phyloP scores from a whole-genome alignment of 2,797 vertebrate genomes.

The Crypturellus tataupa region DNA sequence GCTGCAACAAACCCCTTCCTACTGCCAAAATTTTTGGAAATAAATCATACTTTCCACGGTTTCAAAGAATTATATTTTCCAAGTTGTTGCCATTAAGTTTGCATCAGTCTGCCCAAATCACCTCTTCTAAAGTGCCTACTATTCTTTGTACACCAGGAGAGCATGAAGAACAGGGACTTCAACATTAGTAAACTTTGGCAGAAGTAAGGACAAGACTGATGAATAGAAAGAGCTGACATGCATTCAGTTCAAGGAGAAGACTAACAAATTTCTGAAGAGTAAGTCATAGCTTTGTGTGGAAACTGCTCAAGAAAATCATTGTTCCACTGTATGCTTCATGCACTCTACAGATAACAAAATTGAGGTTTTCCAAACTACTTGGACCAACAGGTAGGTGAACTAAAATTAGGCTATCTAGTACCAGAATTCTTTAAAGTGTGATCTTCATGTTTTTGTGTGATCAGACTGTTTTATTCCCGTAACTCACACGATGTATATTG shows the following conservation, averaged over 20 bases:
- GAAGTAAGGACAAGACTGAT: background rate
- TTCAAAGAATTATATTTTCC: background rate
- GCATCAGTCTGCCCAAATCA: background rate
- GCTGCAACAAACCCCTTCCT: background rate
- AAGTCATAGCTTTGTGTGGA: background rate
- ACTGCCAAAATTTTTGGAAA: background rate
- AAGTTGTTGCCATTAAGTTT: background rate
- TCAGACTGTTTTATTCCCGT: background rate
- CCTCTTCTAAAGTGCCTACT: background rate
- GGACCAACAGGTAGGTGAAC: background rate
- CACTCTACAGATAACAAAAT: background rate
- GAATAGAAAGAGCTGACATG: background rate
- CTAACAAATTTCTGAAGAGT: background rate
- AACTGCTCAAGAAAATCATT: background rate
- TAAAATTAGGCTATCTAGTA: background rate
- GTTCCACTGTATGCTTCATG: background rate
- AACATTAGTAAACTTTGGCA: background rate
- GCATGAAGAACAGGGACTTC: background rate
- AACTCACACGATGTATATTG: background rate
- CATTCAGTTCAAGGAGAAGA: background rate
- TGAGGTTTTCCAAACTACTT: background rate
- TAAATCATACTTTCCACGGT: background rate
- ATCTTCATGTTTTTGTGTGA: background rate
- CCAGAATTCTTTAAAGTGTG: background rate
- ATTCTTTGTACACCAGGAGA: background rate